Conservation (phyloP, 2,888 invertebrate genomes). For the Argynnis bischoffii region DNA sequence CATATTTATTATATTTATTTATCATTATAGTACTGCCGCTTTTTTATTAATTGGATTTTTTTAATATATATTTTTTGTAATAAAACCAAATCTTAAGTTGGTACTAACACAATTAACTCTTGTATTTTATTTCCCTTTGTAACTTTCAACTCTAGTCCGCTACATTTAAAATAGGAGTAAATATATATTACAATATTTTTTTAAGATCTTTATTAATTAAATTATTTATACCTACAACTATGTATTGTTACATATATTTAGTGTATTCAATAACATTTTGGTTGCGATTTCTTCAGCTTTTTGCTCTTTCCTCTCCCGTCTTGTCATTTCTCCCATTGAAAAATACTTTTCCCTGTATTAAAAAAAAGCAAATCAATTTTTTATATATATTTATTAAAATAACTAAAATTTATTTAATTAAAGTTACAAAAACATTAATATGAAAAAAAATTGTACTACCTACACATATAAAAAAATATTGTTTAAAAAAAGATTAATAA, state of each 20-base stretch:
- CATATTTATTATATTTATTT: too few species aligned
- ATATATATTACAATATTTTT: not conserved
- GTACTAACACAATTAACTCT: too few species aligned
- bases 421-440: not conserved
- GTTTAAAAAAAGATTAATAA: not conserved
- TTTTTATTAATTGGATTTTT: too few species aligned
- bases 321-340: slow-evolving; percentile 84
- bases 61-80: too few species aligned
- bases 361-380: not conserved
- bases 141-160: too few species aligned
- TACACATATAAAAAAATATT: not conserved
- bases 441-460: too few species aligned
- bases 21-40: too few species aligned
- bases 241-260: slow-evolving; percentile 28
- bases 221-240: not conserved
- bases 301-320: slow-evolving; percentile 81
- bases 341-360: slow-evolving; percentile 86
- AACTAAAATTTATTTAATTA: too few species aligned
- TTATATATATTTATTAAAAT: slow-evolving; percentile 1
- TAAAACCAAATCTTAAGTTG: too few species aligned
- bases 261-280: slow-evolving; percentile 37
- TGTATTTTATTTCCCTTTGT: too few species aligned
- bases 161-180: not conserved
- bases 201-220: slow-evolving; percentile 5
- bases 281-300: slow-evolving; percentile 62